Evolutionary conservation across 1,140 invertebrate species (phyloP).

Genomic region (Drosophila bipectinata): DNA sequence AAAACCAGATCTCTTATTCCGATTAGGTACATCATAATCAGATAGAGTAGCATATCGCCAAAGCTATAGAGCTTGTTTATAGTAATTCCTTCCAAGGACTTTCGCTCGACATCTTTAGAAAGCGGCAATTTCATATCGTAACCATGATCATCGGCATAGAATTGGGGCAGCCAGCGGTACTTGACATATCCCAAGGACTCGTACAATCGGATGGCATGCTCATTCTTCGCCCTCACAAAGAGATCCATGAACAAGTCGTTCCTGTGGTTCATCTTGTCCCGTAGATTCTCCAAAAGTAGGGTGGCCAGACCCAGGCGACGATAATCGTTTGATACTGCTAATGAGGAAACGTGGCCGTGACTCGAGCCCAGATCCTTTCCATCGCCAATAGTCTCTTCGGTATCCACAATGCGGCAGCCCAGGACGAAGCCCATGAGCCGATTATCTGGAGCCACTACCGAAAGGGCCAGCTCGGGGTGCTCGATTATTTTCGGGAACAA

Average conservation of each 20-base stretch:
- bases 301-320: conserved; percentile 48
- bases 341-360: conserved; percentile 43
- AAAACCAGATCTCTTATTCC: not conserved
- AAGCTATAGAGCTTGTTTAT: conserved; percentile 4
- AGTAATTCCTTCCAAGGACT: conserved; percentile 7
- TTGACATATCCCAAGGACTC: conserved; percentile 41
- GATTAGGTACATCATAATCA: conserved; percentile 9
- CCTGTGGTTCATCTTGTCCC: conserved; percentile 10
- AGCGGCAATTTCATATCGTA: conserved; percentile 57
- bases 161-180: conserved; percentile 23
- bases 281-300: conserved; percentile 13
- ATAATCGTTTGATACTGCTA: conserved; percentile 40
- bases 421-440: conserved; percentile 39
- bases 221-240: conserved; percentile 43
- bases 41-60: not conserved
- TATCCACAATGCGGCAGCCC: not conserved
- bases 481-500: conserved; percentile 24
- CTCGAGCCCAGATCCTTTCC: not conserved
- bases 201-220: conserved; percentile 36
- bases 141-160: conserved; percentile 47
- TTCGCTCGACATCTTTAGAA: conserved; percentile 16
- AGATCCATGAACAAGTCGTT: conserved; percentile 35
- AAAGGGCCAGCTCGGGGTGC: conserved; percentile 32
- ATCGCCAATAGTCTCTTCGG: not conserved
- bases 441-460: conserved; percentile 23